Base-by-base conservation (phyloP, 2,888 invertebrate species). In the Halocaridina rubra region DNA sequence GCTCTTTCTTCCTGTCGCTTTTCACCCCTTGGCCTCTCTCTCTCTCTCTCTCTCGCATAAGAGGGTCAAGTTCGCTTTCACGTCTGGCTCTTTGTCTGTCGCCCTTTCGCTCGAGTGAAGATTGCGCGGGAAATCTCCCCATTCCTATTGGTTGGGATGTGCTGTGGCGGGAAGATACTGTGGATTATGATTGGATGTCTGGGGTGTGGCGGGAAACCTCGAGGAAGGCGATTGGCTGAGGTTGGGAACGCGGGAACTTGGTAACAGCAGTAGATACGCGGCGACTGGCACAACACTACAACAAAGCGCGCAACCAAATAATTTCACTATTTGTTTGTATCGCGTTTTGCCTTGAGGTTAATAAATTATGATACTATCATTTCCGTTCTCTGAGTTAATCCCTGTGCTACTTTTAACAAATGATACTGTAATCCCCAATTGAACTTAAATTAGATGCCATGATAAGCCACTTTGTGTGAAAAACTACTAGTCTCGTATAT, bases 1-100 rank as follows among this genome's bases (percentile, higher is more conserved):
- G n/a, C 3, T 53, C 53, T 53, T 19, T 53, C 53, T 53, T 19
- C 19, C 53, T 53, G 16, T 53, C 53, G 1, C 53, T 53, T 19
- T 71, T 33, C 33, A 22, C 33, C 71, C 19, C 32, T 33, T 33
- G 16, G 32, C 22, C n/a, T 1, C 29, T 3, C n/a, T 33, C 71
- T 71, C 71, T 71, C 71, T 19, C 30, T 71, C 33, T 71, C 71
- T 71, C 71, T 22, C 71, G 30, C 53, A 33, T 10, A 71, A 71
- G 71, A 71, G 71, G 71, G 71, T 71, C 71, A 71, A 71, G 71
- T 71, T 71, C 71, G 71, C 71, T 71, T 33, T 71, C 33, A 71
- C 71, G 71, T 71, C 71, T 71, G 71, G 71, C 19, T 1, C 71
- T 71, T 71, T 71, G 71, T 71, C 71, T n/a, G 71, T 19, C 71